Evolutionary conservation across 2,888 invertebrate genomes (phyloP), one percentile per base, ranked within the genome.

Genomic region (Arge pagana): DNA sequence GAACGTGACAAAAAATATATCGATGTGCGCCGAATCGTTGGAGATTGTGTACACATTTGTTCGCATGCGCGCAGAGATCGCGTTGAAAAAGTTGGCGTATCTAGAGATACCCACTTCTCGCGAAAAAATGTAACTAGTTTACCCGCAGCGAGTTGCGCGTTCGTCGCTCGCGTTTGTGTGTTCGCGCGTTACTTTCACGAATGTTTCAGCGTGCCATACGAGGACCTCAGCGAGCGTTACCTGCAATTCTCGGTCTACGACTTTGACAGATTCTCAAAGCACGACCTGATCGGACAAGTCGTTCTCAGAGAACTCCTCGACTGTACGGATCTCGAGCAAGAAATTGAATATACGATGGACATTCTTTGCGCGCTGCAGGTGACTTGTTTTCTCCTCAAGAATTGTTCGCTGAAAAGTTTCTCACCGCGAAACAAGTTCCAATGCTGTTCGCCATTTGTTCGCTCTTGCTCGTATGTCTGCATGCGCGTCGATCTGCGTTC

Each of bases 211-310:
- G 89, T 92, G 0, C 81, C 85, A 0, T 89, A 88, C 68, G 88
- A 88, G 49, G 89, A 90, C 58, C 79, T 93, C 5, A 80, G 85
- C 0, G 85, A 87, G 57, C 82, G 90, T 43, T 88, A 87, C 69
- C 80, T 93, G 1, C 90, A 92, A 78, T 92, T 93, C 77, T 90
- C 90, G 3, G 88, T 93, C 5, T 93, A 91, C 72, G 92, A 93
- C 77, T 93, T 93, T 77, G 93, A 93, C 72, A 84, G 93, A 43
- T 93, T 93, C 80, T 91, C 91, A 21, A 82, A 92, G 1, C 92
- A 93, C 70, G 92, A 92, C 71, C 81, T 93, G 55, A 92, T 93
- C 60, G 92, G 93, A 1, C 89, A 92, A 72, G 90, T 92, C 31
- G 86, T 90, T 3, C 81, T 92, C 56, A 86, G 87, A 64, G 90